These are phyloP conservation scores for Acropternis orthonyx DNA, from an alignment of 2,797 vertebrate species.

Conservation along the genomic window DNA sequence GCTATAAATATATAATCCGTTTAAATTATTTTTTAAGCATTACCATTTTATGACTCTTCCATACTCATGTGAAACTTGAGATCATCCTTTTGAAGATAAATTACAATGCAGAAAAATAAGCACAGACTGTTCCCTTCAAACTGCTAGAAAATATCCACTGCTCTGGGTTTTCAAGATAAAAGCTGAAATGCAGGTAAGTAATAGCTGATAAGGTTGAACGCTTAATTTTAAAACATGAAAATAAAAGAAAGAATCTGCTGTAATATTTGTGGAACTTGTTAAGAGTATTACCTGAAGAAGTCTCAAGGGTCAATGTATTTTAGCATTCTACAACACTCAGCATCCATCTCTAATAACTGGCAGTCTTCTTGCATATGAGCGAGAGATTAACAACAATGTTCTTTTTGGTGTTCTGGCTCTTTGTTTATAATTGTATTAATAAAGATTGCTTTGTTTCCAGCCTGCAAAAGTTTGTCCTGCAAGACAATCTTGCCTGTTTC, in stretches of 20 bases:
- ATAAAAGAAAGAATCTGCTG: background rate
- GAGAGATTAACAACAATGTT: background rate
- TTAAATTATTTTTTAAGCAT: background rate
- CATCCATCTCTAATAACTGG: background rate
- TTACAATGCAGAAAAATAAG: background rate
- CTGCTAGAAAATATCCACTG: background rate
- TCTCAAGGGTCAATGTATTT: accelerated
- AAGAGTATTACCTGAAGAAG: background rate
- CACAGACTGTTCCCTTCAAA: background rate
- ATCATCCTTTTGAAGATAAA: background rate
- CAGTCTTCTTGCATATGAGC: accelerated
- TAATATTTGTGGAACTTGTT: background rate
- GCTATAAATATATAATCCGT: background rate
- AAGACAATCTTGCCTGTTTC: background rate
- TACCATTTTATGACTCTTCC: background rate
- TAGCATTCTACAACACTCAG: background rate
- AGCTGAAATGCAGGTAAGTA: background rate
- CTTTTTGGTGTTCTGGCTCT: background rate
- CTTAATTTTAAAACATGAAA: background rate
- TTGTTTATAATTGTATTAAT: background rate
- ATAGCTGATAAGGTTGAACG: background rate
- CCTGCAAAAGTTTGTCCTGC: background rate
- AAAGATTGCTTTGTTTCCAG: background rate
- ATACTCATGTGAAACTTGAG: background rate
- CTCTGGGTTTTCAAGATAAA: background rate